These are phyloP conservation scores for Holothuria leucospilota DNA, from an alignment of 53 echinoderm and acorn worm species.

Conservation along the genomic window DNA sequence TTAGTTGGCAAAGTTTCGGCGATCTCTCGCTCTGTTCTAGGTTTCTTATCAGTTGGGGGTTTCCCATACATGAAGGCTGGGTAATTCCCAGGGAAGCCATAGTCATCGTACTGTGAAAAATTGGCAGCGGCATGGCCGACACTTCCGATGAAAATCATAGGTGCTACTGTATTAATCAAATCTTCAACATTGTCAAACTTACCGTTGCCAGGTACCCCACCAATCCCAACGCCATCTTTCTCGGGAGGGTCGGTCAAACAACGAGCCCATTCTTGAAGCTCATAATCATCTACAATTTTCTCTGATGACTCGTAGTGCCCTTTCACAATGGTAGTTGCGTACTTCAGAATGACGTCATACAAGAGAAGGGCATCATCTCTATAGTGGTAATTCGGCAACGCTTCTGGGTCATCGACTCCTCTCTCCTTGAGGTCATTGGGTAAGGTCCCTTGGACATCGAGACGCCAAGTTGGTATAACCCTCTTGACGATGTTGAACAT, in stretches of 20 bases:
- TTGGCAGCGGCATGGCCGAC: constrained; percentile 82
- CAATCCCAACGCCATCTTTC: constrained; percentile 44
- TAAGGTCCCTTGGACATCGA: constrained; percentile 78
- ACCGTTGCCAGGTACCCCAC: constrained; percentile 82
- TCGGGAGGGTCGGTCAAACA: constrained; percentile 6
- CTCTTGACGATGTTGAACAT: constrained; percentile 83
- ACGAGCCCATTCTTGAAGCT: constrained; percentile 75
- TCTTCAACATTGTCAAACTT: constrained; percentile 66
- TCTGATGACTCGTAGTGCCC: constrained; percentile 81
- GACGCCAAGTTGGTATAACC: constrained; percentile 61
- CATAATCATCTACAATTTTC: constrained; percentile 64
- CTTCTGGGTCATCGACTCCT: constrained; percentile 87
- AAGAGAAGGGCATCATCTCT: constrained; percentile 83
- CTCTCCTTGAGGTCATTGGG: constrained; percentile 74
- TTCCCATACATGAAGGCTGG: constrained; percentile 55
- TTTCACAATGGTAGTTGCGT: constrained; percentile 79
- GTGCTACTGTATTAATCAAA: constrained; percentile 67
- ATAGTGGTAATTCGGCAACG: constrained; percentile 88
- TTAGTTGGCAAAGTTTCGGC: constrained; percentile 64
- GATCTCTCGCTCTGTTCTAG: constrained; percentile 68
- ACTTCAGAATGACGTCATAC: constrained; percentile 75
- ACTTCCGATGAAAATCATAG: constrained; percentile 84
- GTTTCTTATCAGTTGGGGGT: constrained; percentile 74
- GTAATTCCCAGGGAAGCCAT: constrained; percentile 82
- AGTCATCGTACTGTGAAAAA: constrained; percentile 87